Conservation (phyloP, 2,888 invertebrate species). For the Melanostoma scalare region DNA sequence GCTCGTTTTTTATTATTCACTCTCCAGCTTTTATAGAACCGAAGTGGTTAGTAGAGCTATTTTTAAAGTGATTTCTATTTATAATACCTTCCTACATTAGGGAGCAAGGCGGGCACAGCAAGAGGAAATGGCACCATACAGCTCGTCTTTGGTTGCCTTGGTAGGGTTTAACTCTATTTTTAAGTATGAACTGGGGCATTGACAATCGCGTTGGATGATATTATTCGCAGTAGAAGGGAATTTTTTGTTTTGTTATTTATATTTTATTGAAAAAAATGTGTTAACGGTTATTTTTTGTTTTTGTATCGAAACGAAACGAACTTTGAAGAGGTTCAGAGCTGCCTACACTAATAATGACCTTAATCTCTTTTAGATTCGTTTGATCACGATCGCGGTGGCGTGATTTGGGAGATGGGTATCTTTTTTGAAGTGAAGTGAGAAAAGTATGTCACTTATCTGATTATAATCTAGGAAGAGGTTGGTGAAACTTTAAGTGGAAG, state of each 20-base stretch:
- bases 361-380: constrained; percentile 29
- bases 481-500: too few relatives aligned
- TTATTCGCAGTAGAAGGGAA: constrained; percentile 21
- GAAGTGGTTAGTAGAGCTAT: constrained; percentile 48
- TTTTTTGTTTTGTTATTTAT: neutral
- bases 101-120: constrained; percentile 14
- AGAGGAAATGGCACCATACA: constrained; percentile 27
- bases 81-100: constrained; percentile 49
- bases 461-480: too few relatives aligned
- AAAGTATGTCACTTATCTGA: constrained; percentile 2
- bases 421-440: too few relatives aligned
- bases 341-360: constrained; percentile 49
- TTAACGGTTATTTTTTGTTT: constrained; percentile 13
- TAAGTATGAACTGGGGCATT: constrained; percentile 62
- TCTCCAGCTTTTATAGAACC: neutral
- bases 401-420: constrained; percentile 12
- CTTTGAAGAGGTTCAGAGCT: constrained; percentile 21
- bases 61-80: constrained; percentile 62
- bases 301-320: neutral
- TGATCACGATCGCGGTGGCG: neutral
- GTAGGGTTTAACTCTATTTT: constrained; percentile 55
- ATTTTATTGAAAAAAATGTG: constrained; percentile 6
- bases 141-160: constrained; percentile 29
- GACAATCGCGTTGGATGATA: constrained; percentile 32
- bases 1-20: neutral